Evolutionary conservation across 1,140 invertebrate genomes (phyloP), one percentile per base, ranked within the genome.

Genomic region (Lasaia peninsularis): DNA sequence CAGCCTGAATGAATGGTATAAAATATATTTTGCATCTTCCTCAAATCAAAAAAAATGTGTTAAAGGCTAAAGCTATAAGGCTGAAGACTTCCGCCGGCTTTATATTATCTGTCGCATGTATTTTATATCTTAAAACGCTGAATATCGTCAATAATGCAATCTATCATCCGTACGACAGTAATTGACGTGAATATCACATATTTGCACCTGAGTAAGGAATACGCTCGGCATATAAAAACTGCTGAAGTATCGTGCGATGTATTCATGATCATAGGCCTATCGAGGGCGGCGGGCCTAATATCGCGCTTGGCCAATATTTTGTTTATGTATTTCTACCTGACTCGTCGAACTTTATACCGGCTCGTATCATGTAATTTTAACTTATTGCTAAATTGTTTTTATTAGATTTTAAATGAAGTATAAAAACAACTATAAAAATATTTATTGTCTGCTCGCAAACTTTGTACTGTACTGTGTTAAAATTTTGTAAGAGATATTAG

Each of bases 171-270:
- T 20, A 18, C 20, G 40, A 44, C 40, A 44, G 40, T 44, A 44
- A 44, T 44, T 44, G n/a, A 12, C 20, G 20, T 10, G 53, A 37
- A 37, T 59, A 16, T 48, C 32, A 53, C 28, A 59, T 35, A 59
- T 59, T 59, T 59, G 57, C 57, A 59, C 57, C 57, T 59, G 37
- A 58, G 56, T 53, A 44, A 59, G 57, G 57, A 53, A 53, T 53
- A 49, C 57, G 28, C 48, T 59, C 40, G 34, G 24, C 35, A 34
- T 59, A 53, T 37, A 58, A 59, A 59, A 52, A 58, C 14, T 31
- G n/a, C 32, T 28, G 57, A 21, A 44, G 50, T 59, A 52, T 40
- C 57, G 37, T 44, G 52, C 18, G 20, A 40, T 37, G 50, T 53
- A 59, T 59, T 52, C 57, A 59, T 59, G 56, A 51, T 52, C 56